Percentiles rank a stretch among this genome's conserved stretches.
Evolutionary conservation across 2,113 vertebrate species (phyloP).

Genomic region (Colaptes auratus): DNA sequence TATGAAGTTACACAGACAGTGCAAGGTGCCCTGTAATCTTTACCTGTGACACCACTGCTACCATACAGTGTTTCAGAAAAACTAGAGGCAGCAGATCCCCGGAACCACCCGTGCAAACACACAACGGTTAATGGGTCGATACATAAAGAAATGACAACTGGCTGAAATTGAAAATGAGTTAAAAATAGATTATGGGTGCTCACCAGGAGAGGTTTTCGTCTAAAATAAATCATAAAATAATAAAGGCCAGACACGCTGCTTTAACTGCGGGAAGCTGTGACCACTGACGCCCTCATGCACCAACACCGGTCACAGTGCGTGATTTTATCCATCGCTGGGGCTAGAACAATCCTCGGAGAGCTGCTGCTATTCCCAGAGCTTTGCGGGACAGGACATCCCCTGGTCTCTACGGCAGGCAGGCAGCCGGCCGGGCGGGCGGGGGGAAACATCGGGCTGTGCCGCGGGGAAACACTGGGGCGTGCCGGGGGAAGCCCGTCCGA

Average conservation of each 20-base stretch:
- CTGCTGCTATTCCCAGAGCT: neutral
- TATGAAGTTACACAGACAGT: neutral
- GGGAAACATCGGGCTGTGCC: neutral
- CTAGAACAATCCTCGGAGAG: neutral
- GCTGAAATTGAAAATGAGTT: neutral
- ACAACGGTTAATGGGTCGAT: neutral
- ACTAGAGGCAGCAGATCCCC: neutral
- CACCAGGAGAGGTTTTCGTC: neutral
- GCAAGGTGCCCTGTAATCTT: neutral
- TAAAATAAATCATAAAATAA: neutral
- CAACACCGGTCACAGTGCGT: neutral
- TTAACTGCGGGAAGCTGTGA: neutral
- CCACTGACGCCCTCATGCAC: neutral
- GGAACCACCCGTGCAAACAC: neutral
- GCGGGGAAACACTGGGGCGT: neutral
- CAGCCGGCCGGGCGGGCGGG: too few relatives aligned
- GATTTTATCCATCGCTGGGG: neutral
- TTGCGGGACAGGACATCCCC: neutral
- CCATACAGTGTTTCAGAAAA: neutral
- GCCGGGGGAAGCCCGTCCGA: neutral
- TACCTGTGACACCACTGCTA: neutral
- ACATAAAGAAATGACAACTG: neutral
- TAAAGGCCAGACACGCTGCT: neutral
- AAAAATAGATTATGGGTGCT: neutral
- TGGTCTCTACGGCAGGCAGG: too few relatives aligned